Percentiles rank a stretch among this genome's conserved stretches.
phyloP scores from a whole-genome alignment of 2,888 invertebrate species.

The Philonicus albiceps region DNA sequence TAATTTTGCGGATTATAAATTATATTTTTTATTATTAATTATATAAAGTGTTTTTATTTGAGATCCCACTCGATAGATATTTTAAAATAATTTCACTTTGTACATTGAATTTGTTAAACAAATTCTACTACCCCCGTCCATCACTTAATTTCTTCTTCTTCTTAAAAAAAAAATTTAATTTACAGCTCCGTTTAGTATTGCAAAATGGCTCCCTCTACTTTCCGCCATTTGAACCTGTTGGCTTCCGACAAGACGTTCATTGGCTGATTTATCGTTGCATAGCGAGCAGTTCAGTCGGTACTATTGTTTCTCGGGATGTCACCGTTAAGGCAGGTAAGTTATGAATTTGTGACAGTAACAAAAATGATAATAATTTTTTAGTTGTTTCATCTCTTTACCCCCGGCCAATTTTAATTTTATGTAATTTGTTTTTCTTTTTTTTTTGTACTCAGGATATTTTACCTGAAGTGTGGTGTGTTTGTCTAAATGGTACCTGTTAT shows the following conservation, averaged over 20 bases:
- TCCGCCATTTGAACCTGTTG: constrained; percentile 67
- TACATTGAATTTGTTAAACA: too few relatives aligned
- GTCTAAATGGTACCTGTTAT: too few relatives aligned
- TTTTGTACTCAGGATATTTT: neutral
- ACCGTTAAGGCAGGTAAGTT: constrained; percentile 65
- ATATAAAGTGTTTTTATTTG: neutral
- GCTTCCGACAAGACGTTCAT: constrained; percentile 68
- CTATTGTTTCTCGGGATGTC: constrained; percentile 66
- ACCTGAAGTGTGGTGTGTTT: neutral
- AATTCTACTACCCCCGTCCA: neutral
- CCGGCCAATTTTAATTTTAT: neutral
- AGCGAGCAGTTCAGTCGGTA: constrained; percentile 65
- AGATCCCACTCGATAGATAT: neutral
- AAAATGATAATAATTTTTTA: neutral
- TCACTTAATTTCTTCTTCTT: neutral
- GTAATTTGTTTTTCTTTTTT: neutral
- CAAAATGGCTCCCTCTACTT: constrained; percentile 67
- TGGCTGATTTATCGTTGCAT: constrained; percentile 67
- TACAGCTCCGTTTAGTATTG: constrained; percentile 65
- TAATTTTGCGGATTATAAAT: too few relatives aligned
- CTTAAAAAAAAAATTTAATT: neutral
- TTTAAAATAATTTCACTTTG: neutral
- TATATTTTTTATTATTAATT: neutral
- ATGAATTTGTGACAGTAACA: neutral
- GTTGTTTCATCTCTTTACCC: neutral